These are phyloP conservation scores for Phenganax marumi DNA, from an alignment of 92 coral and sea anemone species.

Conservation along the genomic window DNA sequence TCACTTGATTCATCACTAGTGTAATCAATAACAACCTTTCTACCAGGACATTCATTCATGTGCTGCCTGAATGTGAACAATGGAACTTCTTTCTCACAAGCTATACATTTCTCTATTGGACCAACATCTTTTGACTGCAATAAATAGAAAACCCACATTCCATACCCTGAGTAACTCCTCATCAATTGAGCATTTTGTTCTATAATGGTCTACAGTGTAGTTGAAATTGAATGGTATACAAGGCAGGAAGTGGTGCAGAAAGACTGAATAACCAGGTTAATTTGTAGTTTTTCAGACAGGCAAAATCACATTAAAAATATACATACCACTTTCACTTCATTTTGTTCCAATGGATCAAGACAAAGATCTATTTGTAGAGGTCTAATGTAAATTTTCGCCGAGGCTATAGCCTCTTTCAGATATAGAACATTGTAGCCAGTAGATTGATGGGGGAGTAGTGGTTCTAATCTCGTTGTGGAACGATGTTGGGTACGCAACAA, in stretches of 20 bases:
- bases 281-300: too few species aligned
- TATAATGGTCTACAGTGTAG: too few species aligned
- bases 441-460: conserved; percentile 26
- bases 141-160: conserved; percentile 10
- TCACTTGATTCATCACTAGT: too few species aligned
- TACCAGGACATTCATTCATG: conserved; percentile 54
- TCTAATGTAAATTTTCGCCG: conserved; percentile 48
- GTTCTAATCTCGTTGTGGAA: conserved; percentile 51
- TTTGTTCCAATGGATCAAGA: conserved; percentile 42
- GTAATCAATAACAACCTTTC: too few species aligned
- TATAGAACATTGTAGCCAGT: conserved; percentile 51
- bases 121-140: conserved; percentile 42
- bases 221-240: too few species aligned
- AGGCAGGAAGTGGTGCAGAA: too few species aligned
- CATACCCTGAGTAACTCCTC: too few species aligned
- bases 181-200: too few species aligned
- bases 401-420: conserved; percentile 46
- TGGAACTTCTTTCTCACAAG: conserved; percentile 48
- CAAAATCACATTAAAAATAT: too few species aligned
- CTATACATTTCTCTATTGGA: conserved; percentile 50
- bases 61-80: conserved; percentile 49
- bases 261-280: too few species aligned
- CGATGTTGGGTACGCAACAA: conserved; percentile 51
- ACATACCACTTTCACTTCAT: too few species aligned
- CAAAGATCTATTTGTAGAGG: conserved; percentile 50